These are phyloP conservation scores for Drosophila quinaria DNA, from an alignment of 2,888 invertebrate species.

Conservation along the genomic window DNA sequence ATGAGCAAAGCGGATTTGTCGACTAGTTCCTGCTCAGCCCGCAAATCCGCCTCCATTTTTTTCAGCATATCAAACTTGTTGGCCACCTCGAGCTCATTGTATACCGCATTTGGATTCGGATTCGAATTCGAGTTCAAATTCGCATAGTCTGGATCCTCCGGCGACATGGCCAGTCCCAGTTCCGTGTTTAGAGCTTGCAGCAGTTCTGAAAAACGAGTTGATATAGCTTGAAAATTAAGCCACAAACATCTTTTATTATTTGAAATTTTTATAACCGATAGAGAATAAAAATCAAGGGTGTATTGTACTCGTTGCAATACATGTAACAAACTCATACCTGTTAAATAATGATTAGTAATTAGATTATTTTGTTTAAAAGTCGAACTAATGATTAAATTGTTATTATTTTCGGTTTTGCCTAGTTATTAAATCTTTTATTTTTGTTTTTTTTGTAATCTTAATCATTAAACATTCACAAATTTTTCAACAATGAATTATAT, in stretches of 20 bases:
- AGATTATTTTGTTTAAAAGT: too few relatives aligned
- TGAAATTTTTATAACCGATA: constrained; percentile 26
- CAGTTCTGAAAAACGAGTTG: constrained; percentile 64
- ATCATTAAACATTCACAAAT: too few relatives aligned
- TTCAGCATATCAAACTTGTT: constrained; percentile 82
- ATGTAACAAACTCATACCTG: too few relatives aligned
- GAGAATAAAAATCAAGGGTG: background rate
- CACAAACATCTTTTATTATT: constrained; percentile 41
- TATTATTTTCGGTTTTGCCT: too few relatives aligned
- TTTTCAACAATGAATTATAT: too few relatives aligned
- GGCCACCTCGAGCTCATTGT: constrained; percentile 81
- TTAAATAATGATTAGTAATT: too few relatives aligned
- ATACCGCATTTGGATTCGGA: constrained; percentile 67
- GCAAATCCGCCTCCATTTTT: constrained; percentile 83
- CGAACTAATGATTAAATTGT: too few relatives aligned
- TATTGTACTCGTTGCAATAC: background rate
- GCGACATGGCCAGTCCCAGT: constrained; percentile 56
- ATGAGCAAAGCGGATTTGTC: constrained; percentile 84
- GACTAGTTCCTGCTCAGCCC: constrained; percentile 84
- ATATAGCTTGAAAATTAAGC: constrained; percentile 1
- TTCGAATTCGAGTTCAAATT: constrained; percentile 69
- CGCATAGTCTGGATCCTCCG: constrained; percentile 75
- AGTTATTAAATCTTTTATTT: too few relatives aligned
- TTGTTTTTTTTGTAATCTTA: too few relatives aligned
- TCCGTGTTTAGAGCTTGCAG: constrained; percentile 81